Percentiles rank a stretch among this genome's conserved stretches.
Conservation (phyloP, 2,888 invertebrate genomes). For the Acanthosoma haemorrhoidale region DNA sequence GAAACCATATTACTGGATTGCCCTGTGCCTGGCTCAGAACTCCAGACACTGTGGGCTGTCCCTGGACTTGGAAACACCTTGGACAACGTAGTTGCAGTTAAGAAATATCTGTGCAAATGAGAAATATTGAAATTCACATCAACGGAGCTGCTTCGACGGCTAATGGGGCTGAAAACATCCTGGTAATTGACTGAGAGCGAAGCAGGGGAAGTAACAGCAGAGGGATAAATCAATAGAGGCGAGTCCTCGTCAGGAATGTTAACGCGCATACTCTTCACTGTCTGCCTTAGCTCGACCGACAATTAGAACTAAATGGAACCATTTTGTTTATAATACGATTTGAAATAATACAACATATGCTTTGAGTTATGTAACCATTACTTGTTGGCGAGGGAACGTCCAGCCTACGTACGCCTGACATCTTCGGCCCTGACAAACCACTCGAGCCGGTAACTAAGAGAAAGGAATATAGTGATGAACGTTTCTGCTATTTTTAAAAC, state of each 20-base stretch:
- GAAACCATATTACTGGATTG: conserved; percentile 73
- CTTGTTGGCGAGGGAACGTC: no score
- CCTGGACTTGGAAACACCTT: conserved; percentile 73
- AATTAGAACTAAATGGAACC: no score
- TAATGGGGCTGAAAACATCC: background rate
- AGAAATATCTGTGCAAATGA: background rate
- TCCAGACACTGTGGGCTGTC: conserved; percentile 86
- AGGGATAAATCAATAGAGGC: background rate
- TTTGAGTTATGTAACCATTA: no score
- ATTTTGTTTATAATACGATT: no score
- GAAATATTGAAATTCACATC: background rate
- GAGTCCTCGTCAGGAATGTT: background rate
- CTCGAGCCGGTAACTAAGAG: background rate
- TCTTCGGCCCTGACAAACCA: no score
- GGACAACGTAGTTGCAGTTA: conserved; percentile 40
- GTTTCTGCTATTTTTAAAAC: no score
- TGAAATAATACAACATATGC: no score
- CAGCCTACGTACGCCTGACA: no score
- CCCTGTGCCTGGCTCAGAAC: conserved; percentile 59
- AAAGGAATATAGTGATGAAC: no score
- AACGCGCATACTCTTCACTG: background rate
- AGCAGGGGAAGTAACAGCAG: background rate
- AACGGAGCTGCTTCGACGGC: background rate
- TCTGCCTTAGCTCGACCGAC: no score
- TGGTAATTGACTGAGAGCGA: background rate